phyloP scores from a whole-genome alignment of 1,140 invertebrate species.

The Tigriopus japonicus region DNA sequence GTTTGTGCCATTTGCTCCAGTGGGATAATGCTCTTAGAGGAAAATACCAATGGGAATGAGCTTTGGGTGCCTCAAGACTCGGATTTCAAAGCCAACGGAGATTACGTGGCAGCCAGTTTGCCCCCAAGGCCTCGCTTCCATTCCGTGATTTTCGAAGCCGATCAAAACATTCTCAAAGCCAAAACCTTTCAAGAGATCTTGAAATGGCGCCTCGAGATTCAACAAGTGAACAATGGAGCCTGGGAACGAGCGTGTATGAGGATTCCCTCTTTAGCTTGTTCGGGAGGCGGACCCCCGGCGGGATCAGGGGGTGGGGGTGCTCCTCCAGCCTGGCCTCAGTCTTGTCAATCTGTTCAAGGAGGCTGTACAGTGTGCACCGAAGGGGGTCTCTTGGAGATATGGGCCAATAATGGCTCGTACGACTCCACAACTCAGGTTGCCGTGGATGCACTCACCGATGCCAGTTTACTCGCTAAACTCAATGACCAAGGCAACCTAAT shows the following conservation, averaged over 20 bases:
- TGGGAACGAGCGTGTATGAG: neutral
- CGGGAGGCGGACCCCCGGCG: neutral
- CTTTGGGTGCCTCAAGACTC: constrained; percentile 1
- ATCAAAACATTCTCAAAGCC: neutral
- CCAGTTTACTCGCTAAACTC: no score
- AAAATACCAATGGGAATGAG: neutral
- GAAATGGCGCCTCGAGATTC: neutral
- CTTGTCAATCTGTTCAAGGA: no score
- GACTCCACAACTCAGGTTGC: no score
- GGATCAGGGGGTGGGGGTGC: no score
- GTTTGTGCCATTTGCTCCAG: no score
- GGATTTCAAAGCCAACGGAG: neutral
- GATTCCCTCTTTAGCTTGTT: neutral
- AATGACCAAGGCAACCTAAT: no score
- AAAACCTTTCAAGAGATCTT: neutral
- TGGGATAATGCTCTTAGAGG: neutral
- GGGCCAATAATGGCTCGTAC: no score
- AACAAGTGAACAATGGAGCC: neutral
- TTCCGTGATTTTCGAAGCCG: neutral
- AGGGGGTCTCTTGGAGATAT: no score
- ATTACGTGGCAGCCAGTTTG: neutral
- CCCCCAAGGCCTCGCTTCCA: neutral
- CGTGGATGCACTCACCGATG: no score
- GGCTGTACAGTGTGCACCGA: no score
- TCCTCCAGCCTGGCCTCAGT: no score